Conservation (phyloP, 2,797 vertebrate genomes). For the Alosa sapidissima region DNA sequence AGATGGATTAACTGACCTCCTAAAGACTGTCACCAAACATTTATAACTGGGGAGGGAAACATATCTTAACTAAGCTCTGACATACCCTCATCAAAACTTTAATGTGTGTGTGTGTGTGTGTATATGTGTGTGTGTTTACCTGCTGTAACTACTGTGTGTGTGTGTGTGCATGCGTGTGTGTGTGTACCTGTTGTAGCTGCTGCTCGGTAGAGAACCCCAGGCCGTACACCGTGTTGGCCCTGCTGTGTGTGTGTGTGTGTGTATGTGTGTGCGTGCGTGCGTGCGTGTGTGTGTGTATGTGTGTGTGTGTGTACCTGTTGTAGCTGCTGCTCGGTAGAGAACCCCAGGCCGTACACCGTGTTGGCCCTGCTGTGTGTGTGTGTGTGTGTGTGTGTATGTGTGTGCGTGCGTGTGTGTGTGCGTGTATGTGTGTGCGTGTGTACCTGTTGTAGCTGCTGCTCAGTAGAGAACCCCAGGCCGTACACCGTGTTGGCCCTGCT, state of each 20-base stretch:
- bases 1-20: too few relatives aligned
- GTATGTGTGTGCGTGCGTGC: too few relatives aligned
- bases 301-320: too few relatives aligned
- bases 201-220: constrained; percentile 94
- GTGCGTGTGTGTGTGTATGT: neutral
- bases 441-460: constrained; percentile 93
- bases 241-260: constrained; percentile 68
- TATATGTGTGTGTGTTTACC: neutral
- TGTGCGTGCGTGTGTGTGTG: neutral
- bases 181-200: constrained; percentile 87
- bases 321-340: too few relatives aligned
- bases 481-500: constrained; percentile 95
- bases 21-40: neutral
- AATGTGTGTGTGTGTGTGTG: neutral
- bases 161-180: too few relatives aligned
- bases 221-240: constrained; percentile 94
- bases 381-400: constrained; percentile 1
- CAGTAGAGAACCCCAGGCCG: constrained; percentile 89
- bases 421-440: neutral
- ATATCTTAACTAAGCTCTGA: neutral
- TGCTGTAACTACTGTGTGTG: too few relatives aligned
- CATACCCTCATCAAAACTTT: neutral
- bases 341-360: too few relatives aligned
- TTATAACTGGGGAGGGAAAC: too few relatives aligned
- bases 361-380: too few relatives aligned